Base-by-base conservation (phyloP, 2,888 invertebrate species). In the Cataglyphis rosenhaueri region DNA sequence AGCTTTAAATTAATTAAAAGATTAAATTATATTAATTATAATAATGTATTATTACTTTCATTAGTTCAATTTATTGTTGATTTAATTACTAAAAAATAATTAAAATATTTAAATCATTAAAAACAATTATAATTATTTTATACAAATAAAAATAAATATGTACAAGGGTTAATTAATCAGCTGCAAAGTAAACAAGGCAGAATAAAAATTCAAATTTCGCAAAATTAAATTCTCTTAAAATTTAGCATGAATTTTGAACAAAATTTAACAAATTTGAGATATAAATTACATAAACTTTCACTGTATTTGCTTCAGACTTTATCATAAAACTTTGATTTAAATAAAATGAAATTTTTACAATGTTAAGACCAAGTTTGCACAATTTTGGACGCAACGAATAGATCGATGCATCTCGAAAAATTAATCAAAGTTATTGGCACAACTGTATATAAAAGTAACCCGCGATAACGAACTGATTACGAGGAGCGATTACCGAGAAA, bases 391-490 rank as follows among this genome's bases (percentile, higher is more conserved):
- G 15, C 21, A 48, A 48, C 5, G 4, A 62, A 32, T 35, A 48
- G 12, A 75, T 12, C 10, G 15, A 48, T 15, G 35, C 4, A 12
- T 15, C 25, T 48, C 12, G 0, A 64, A 48, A 10, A 74, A 35
- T 64, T 35, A 48, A 62, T 62, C 29, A 55, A 64, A 74, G 52
- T 68, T n/a, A 18, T 75, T 62, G 32, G 5, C 32, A n/a, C 29
- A 52, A 66, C 5, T 25, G 25, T 35, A 61, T 73, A 12, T 38
- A 15, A 74, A 74, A 32, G 25, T 12, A 41, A 18, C 52, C 55
- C 9, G 44, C 18, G 15, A 4, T 32, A 25, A 64, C 21, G 21
- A 41, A 68, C 15, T 6, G 21, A 10, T 68, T 78, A 41, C 29
- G 15, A 38, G n/a, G 29, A 18, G 29, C 15, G 29, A 76, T 76